These are phyloP conservation scores for Nematopogon swammerdamellus DNA, from an alignment of 2,888 invertebrate genomes.

Conservation along the genomic window DNA sequence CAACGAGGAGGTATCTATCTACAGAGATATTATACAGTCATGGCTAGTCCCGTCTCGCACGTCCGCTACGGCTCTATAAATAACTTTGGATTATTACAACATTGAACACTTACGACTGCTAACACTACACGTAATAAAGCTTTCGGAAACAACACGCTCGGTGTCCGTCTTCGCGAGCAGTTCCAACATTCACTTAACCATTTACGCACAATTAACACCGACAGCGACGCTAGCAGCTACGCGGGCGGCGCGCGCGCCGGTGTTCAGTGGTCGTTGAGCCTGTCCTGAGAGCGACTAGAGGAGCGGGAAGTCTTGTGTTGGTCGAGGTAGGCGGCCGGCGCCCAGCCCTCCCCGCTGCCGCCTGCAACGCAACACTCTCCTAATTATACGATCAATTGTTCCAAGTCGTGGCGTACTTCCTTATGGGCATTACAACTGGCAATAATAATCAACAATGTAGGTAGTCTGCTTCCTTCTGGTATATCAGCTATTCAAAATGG, in stretches of 20 bases:
- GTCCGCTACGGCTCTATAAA: conserved; percentile 38
- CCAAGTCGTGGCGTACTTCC: too few relatives aligned
- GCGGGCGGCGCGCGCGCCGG: neutral
- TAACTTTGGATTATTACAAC: conserved; percentile 40
- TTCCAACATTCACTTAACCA: too few relatives aligned
- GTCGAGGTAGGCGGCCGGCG: conserved; percentile 90
- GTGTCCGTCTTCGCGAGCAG: neutral
- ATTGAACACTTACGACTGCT: neutral
- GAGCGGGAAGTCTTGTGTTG: conserved; percentile 75
- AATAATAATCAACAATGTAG: too few relatives aligned
- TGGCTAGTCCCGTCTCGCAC: neutral
- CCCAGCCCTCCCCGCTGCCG: conserved; percentile 86
- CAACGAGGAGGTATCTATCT: neutral
- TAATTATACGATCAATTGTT: neutral
- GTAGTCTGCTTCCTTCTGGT: too few relatives aligned
- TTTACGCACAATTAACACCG: too few relatives aligned
- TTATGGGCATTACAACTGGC: too few relatives aligned
- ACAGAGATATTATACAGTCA: neutral
- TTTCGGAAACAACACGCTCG: neutral
- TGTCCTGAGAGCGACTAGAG: conserved; percentile 64
- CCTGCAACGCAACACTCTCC: conserved; percentile 25
- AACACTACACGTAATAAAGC: neutral
- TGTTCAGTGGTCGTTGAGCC: conserved; percentile 45
- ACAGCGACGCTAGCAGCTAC: too few relatives aligned
- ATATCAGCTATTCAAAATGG: too few relatives aligned